Conservation (phyloP, 2,888 invertebrate species). For the Julus scanicus region DNA sequence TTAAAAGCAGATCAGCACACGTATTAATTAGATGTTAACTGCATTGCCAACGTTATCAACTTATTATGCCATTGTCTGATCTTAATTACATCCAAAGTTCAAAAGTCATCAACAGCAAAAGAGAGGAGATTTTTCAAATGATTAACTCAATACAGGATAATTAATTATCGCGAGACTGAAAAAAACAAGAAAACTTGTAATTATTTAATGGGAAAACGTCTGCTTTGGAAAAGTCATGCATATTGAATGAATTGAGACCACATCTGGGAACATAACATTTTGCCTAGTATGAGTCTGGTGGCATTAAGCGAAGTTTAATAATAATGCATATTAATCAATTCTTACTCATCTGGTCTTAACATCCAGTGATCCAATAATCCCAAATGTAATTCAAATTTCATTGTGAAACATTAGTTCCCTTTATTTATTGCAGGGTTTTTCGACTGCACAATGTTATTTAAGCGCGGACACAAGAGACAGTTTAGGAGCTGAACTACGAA, state of each 20-base stretch:
- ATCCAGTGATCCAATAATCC: too few species aligned
- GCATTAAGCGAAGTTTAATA: too few species aligned
- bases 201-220: too few species aligned
- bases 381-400: too few species aligned
- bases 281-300: too few species aligned
- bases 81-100: not conserved
- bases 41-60: not conserved
- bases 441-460: constrained; percentile 52
- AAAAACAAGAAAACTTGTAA: not conserved
- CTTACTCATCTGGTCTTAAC: too few species aligned
- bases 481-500: constrained; percentile 59
- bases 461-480: constrained; percentile 56
- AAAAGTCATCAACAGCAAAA: not conserved
- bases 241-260: too few species aligned
- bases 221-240: too few species aligned
- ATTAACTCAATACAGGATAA: not conserved
- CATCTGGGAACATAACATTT: too few species aligned
- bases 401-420: not conserved
- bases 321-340: too few species aligned
- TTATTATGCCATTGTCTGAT: not conserved
- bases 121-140: not conserved
- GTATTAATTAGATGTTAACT: not conserved
- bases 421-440: constrained; percentile 44
- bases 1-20: not conserved
- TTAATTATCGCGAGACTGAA: not conserved